phyloP scores from a whole-genome alignment of 2,888 invertebrate species.

The Andrena bucephala region DNA sequence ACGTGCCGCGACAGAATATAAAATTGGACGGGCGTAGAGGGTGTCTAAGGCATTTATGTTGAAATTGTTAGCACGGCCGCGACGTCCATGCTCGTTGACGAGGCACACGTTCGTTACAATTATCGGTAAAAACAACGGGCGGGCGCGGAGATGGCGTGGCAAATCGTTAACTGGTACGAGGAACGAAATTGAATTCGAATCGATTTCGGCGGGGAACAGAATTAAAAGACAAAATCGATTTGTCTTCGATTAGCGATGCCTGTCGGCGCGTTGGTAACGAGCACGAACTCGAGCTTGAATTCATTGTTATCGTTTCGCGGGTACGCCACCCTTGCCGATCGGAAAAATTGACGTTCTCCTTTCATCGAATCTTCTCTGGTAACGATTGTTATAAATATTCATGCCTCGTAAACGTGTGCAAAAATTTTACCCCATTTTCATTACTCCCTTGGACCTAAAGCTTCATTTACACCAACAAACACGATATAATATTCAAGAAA shows the following conservation, averaged over 20 bases:
- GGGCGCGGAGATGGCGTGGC: slow-evolving; percentile 37
- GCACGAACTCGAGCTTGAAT: slow-evolving; percentile 29
- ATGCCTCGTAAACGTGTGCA: neutral
- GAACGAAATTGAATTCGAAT: slow-evolving; percentile 65
- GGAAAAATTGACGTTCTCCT: slow-evolving; percentile 29
- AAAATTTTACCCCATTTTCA: neutral
- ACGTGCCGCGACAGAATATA: too few species aligned
- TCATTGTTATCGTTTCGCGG: slow-evolving; percentile 37
- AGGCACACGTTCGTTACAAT: slow-evolving; percentile 61
- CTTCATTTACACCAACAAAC: neutral
- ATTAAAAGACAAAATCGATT: slow-evolving; percentile 68
- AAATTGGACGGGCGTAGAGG: neutral
- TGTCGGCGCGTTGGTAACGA: slow-evolving; percentile 38
- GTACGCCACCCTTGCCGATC: neutral
- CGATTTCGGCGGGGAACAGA: slow-evolving; percentile 54
- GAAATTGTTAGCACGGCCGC: slow-evolving; percentile 17
- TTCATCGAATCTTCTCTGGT: neutral
- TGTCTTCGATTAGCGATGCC: slow-evolving; percentile 62
- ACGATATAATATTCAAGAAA: too few species aligned
- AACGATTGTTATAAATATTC: slow-evolving; percentile 14
- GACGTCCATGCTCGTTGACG: slow-evolving; percentile 6
- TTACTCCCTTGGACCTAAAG: too few species aligned
- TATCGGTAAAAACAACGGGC: slow-evolving; percentile 61
- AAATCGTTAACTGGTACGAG: slow-evolving; percentile 59
- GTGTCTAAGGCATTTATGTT: neutral